These are phyloP conservation scores for Zele albiditarsus DNA, from an alignment of 2,888 invertebrate species.

Conservation along the genomic window DNA sequence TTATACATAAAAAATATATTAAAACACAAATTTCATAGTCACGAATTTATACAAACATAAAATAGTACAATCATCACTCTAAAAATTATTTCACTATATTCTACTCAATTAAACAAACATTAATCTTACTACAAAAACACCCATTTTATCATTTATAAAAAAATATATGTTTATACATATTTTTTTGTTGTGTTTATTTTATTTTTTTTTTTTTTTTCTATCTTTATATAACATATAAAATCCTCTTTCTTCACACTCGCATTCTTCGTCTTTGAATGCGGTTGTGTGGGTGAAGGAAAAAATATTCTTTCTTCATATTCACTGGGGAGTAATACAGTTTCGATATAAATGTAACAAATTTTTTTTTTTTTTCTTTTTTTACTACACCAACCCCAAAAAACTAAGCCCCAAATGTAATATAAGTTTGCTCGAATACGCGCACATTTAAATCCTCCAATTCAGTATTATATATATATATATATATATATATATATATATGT, in stretches of 20 bases:
- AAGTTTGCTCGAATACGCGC: constrained; percentile 58
- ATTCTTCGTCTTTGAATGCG: not conserved
- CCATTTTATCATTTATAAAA: too few species aligned
- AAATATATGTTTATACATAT: too few species aligned
- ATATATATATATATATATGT: not conserved
- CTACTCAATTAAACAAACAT: too few species aligned
- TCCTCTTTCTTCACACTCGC: not conserved
- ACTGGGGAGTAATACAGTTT: constrained; percentile 68
- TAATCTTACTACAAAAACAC: too few species aligned
- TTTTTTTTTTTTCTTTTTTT: constrained; percentile 53
- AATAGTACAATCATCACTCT: too few species aligned
- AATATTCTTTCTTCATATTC: constrained; percentile 60
- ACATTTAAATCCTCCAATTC: constrained; percentile 69
- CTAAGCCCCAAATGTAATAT: constrained; percentile 21
- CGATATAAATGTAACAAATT: constrained; percentile 69
- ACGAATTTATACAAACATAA: too few species aligned
- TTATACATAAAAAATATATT: too few species aligned
- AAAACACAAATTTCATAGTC: too few species aligned
- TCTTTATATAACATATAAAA: too few species aligned
- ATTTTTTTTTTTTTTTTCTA: too few species aligned
- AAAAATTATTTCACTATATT: too few species aligned
- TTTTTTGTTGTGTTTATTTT: too few species aligned
- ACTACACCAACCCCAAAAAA: constrained; percentile 8
- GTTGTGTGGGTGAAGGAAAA: not conserved
- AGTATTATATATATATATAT: constrained; percentile 1